Evolutionary conservation across 2,797 vertebrate genomes (phyloP), one percentile per base, ranked within the genome.

Genomic region (Notolabrus celidotus): DNA sequence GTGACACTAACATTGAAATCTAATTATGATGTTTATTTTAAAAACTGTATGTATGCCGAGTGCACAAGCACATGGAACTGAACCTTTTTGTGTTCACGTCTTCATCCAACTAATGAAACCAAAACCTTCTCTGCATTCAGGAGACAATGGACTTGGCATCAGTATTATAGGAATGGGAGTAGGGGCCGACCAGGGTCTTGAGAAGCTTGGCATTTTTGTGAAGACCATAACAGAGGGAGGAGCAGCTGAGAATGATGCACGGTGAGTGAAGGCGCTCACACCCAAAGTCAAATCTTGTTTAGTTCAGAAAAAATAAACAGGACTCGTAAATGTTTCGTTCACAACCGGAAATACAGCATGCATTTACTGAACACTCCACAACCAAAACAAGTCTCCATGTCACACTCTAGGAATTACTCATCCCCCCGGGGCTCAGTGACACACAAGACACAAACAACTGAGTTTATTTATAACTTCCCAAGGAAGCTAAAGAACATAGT

Each of bases 121-220:
- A 0, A 0, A 16, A 17, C 33, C 50, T 38, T 74, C 8, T 61
- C 20, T 77, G 22, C 16, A 19, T 77, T n/a, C 51, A 98, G 97
- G 96, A 91, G 96, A 97, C 82, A 96, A 96, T 53, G 97, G 96
- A 9, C 93, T 98, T 67, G 96, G 97, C 47, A 97, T 98, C 89
- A 97, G 96, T 84, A 97, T 98, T 82, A 97, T 97, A 79, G 96
- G 96, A 77, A 97, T 98, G 96, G 96, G 96, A 78, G 97, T 97
- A 59, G 96, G 96, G 80, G 96, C 96, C 22, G 97, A 98, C 86
- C 96, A 97, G 78, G 97, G 96, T 56, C 86, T 97, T 85, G 96
- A 97, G 87, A 97, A 98, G 84, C 93, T 97, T 31, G 96, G 96
- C 56, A 97, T 98, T 80, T 97, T 98, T 89, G 96, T 97, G 59